Conservation (phyloP, 2,888 invertebrate species). For the Pammene aurita region DNA sequence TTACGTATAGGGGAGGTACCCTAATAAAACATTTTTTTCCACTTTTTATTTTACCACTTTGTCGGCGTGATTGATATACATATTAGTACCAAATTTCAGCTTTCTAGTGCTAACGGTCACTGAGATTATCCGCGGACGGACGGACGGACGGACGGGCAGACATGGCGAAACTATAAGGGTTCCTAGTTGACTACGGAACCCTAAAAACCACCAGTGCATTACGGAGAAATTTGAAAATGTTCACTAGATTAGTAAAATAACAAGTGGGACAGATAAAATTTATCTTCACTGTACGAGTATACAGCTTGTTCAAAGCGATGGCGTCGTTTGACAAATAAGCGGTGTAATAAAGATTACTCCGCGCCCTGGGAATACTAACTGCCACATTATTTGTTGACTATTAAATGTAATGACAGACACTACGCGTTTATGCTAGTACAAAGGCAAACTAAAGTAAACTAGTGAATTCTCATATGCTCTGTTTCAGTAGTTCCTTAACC, state of each 20-base stretch:
- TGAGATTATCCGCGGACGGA: too few relatives aligned
- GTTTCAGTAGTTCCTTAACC: neutral
- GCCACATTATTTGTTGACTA: constrained; percentile 10
- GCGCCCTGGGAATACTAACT: constrained; percentile 15
- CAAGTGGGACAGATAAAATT: constrained; percentile 22
- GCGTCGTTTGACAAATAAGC: constrained; percentile 27
- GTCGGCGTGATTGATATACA: too few relatives aligned
- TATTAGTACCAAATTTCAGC: too few relatives aligned
- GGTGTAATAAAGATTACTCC: constrained; percentile 32
- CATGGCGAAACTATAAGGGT: too few relatives aligned
- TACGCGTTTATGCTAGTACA: neutral
- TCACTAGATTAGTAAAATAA: constrained; percentile 24
- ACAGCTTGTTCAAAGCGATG: constrained; percentile 13
- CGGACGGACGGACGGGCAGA: too few relatives aligned
- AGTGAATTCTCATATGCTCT: neutral
- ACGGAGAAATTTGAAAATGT: too few relatives aligned
- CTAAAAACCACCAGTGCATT: too few relatives aligned
- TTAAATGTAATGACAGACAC: constrained; percentile 8
- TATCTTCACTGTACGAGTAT: constrained; percentile 21
- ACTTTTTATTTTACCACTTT: too few relatives aligned
- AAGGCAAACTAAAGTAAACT: neutral
- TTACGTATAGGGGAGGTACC: too few relatives aligned
- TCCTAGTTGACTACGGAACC: too few relatives aligned
- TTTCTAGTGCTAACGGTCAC: too few relatives aligned
- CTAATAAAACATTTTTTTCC: too few relatives aligned